Percentiles rank a stretch among this genome's conserved stretches.
phyloP scores from a whole-genome alignment of 2,113 vertebrate species.

The Tamias sibiricus region DNA sequence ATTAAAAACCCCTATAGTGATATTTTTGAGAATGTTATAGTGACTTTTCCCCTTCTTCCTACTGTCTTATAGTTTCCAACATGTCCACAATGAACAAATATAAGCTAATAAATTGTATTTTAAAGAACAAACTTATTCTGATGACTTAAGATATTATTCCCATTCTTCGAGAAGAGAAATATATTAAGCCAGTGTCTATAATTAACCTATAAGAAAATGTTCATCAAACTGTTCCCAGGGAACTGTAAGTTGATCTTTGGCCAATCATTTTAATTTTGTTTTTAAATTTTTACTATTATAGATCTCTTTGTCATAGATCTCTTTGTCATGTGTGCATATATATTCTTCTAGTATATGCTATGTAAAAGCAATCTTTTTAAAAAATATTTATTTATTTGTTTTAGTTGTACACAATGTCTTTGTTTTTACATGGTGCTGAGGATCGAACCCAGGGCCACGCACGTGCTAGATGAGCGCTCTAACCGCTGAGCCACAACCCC shows the following conservation, averaged over 20 bases:
- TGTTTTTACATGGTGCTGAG: no score
- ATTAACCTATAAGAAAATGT: slow-evolving; percentile 3
- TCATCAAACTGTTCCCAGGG: background rate
- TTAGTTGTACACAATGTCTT: no score
- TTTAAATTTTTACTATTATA: background rate
- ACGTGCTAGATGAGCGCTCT: no score
- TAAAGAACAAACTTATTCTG: background rate
- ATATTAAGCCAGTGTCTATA: background rate
- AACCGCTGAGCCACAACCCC: no score
- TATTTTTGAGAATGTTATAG: background rate
- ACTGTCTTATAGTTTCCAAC: background rate
- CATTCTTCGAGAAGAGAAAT: background rate
- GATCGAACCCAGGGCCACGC: no score
- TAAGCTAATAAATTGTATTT: background rate
- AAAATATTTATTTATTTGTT: no score
- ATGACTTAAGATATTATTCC: background rate
- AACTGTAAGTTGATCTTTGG: background rate
- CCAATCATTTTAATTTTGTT: background rate
- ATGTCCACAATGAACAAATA: background rate
- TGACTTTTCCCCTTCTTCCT: background rate
- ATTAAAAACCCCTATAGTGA: background rate
- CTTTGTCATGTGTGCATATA: background rate
- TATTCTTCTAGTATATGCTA: background rate
- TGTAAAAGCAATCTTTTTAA: background rate
- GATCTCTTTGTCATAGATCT: no score